These are phyloP conservation scores for Tipula lateralis DNA, from an alignment of 2,888 invertebrate genomes.

Conservation along the genomic window DNA sequence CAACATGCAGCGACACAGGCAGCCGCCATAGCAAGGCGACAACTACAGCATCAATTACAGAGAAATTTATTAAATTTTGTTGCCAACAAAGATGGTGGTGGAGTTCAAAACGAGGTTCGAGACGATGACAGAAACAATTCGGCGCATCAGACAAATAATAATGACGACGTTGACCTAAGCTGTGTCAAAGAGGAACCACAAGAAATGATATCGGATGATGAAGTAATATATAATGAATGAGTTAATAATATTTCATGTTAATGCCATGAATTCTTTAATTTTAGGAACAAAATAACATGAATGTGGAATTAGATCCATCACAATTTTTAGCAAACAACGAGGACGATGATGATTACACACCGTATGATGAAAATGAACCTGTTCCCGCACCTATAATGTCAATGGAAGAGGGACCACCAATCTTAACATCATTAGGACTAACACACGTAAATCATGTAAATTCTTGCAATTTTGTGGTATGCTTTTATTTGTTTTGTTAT, in stretches of 20 bases:
- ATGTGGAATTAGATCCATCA: slow-evolving; percentile 47
- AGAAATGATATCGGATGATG: slow-evolving; percentile 29
- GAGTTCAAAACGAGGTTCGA: background rate
- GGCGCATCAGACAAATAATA: background rate
- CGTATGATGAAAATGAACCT: background rate
- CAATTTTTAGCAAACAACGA: slow-evolving; percentile 44
- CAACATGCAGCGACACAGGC: slow-evolving; percentile 32
- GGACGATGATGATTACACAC: slow-evolving; percentile 33
- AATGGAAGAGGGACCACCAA: slow-evolving; percentile 37
- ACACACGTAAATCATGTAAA: slow-evolving; percentile 38
- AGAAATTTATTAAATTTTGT: slow-evolving; percentile 24
- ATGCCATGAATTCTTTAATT: background rate
- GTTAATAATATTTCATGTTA: background rate
- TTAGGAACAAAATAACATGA: slow-evolving; percentile 32
- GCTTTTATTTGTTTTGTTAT: slow-evolving; percentile 27
- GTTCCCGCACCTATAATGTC: background rate
- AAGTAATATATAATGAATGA: background rate
- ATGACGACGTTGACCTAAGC: background rate
- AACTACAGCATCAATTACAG: slow-evolving; percentile 26
- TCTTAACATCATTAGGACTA: slow-evolving; percentile 39
- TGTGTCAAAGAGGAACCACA: slow-evolving; percentile 29
- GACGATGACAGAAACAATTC: background rate
- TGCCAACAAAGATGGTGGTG: slow-evolving; percentile 19
- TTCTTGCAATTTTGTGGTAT: slow-evolving; percentile 36
- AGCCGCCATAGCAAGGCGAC: slow-evolving; percentile 16